Conservation (phyloP, 1,140 invertebrate genomes). For the Drosophila baimaii region DNA sequence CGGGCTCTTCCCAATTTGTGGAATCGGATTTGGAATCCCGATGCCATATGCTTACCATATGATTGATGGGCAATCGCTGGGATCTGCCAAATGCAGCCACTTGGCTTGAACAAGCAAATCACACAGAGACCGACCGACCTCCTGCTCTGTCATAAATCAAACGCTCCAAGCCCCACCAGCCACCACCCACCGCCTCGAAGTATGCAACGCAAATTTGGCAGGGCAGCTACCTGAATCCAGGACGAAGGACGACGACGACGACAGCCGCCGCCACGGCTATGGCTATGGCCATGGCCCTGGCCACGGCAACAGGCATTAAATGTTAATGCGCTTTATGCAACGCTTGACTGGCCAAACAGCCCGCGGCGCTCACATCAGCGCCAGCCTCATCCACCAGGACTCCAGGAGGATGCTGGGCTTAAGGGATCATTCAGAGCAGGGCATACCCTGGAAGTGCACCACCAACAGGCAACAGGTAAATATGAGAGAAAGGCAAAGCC, state of each 20-base stretch:
- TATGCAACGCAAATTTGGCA: conserved; percentile 58
- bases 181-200: conserved; percentile 16
- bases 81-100: conserved; percentile 24
- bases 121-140: too few species aligned
- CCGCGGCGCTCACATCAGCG: conserved; percentile 20
- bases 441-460: not conserved
- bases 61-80: conserved; percentile 22
- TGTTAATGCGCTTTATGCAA: conserved; percentile 68
- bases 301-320: conserved; percentile 54
- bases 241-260: not conserved
- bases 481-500: too few species aligned
- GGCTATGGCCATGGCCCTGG: not conserved
- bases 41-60: conserved; percentile 11
- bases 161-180: not conserved
- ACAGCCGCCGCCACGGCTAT: not conserved
- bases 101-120: not conserved
- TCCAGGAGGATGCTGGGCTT: not conserved
- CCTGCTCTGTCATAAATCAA: conserved; percentile 57
- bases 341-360: conserved; percentile 56
- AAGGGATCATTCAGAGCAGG: not conserved
- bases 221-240: conserved; percentile 14
- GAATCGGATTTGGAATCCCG: conserved; percentile 5
- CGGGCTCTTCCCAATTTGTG: too few species aligned
- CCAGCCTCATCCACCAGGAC: not conserved
- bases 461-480: not conserved